These are phyloP conservation scores for Echinops telfairi DNA, from an alignment of 2,113 vertebrate species.

Conservation along the genomic window DNA sequence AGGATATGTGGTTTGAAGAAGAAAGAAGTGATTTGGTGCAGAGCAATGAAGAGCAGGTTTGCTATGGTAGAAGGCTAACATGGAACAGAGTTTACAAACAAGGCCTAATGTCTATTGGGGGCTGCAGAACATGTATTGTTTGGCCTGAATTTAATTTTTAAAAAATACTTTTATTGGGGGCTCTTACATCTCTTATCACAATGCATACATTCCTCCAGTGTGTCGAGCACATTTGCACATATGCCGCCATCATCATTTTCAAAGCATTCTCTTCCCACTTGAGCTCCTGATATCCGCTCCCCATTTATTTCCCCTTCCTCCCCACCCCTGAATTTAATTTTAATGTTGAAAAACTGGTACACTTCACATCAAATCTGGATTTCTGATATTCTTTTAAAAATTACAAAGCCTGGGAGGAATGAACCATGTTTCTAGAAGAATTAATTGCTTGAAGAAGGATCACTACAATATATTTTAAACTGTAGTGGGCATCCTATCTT, in stretches of 20 bases:
- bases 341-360: background rate
- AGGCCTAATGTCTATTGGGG: background rate
- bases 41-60: background rate
- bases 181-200: too few species aligned
- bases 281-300: too few species aligned
- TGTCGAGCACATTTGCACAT: too few species aligned
- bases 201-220: too few species aligned
- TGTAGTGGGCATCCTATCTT: fast-evolving
- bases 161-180: too few species aligned
- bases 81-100: background rate
- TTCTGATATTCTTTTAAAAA: background rate
- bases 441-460: background rate
- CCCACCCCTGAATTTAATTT: background rate
- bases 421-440: background rate
- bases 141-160: background rate
- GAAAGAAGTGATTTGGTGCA: too few species aligned
- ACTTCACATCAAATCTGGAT: conserved; percentile 2
- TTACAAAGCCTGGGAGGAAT: background rate
- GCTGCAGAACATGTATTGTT: too few species aligned
- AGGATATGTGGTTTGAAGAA: background rate
- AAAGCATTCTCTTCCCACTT: too few species aligned
- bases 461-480: background rate
- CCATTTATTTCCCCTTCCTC: too few species aligned
- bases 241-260: too few species aligned
- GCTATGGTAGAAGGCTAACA: background rate